Evolutionary conservation across 1,140 invertebrate genomes (phyloP).

Genomic region (Argopecten irradians): DNA sequence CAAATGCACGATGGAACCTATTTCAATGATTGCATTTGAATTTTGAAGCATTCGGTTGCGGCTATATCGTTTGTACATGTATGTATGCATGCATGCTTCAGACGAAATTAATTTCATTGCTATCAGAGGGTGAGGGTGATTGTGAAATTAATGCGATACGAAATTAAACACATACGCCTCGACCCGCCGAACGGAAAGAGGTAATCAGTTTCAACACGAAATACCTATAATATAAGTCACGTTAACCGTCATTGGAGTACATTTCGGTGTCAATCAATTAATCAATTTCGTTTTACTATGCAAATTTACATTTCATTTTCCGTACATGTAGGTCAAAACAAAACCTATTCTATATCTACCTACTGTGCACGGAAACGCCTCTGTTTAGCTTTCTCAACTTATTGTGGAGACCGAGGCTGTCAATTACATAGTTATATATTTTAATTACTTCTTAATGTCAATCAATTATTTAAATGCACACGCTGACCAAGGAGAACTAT

Average conservation of each 20-base stretch:
- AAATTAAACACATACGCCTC: background rate
- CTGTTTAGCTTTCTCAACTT: too few species aligned
- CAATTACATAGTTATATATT: too few species aligned
- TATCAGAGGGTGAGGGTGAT: background rate
- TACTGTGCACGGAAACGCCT: background rate
- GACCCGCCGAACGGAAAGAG: background rate
- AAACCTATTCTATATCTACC: background rate
- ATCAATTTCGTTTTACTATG: background rate
- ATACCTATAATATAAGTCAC: background rate
- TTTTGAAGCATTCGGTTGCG: background rate
- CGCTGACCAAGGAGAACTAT: too few species aligned
- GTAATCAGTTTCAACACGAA: background rate
- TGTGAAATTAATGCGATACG: background rate
- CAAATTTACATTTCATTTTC: background rate
- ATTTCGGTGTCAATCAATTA: conserved; percentile 2
- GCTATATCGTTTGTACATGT: background rate
- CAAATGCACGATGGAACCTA: background rate
- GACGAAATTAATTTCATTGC: background rate
- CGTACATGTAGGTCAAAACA: background rate
- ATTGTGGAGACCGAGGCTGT: too few species aligned
- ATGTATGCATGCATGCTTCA: background rate
- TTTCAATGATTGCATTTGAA: background rate
- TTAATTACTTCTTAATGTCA: too few species aligned
- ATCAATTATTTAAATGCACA: too few species aligned
- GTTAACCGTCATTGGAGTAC: background rate